phyloP scores from a whole-genome alignment of 2,113 vertebrate genomes.

The Pterocles orientalis region DNA sequence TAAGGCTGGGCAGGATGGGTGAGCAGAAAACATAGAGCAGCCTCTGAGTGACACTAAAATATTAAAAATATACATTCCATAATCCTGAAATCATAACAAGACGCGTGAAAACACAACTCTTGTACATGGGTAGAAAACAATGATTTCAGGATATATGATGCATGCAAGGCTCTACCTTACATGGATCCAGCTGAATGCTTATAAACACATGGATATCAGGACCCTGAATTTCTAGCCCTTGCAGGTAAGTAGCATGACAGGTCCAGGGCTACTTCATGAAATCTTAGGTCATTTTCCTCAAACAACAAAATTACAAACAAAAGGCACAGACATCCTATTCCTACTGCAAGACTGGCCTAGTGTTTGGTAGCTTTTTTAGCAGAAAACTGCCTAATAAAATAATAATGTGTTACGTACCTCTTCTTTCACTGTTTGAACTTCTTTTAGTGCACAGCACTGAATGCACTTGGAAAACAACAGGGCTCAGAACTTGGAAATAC shows the following conservation, averaged over 20 bases:
- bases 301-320: background rate
- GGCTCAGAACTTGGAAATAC: background rate
- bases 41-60: background rate
- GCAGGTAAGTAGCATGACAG: background rate
- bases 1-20: background rate
- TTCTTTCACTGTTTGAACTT: background rate
- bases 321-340: background rate
- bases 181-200: background rate
- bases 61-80: background rate
- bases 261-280: background rate
- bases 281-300: background rate
- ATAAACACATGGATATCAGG: background rate
- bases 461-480: background rate
- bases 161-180: background rate
- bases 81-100: background rate
- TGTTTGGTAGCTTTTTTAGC: background rate
- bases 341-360: background rate
- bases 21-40: background rate
- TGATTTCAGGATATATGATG: background rate
- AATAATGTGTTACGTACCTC: background rate
- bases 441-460: background rate
- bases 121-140: background rate
- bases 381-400: background rate
- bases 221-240: background rate
- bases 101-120: background rate